These are phyloP conservation scores for Pagetopsis macropterus DNA, from an alignment of 2,797 vertebrate genomes.

Conservation along the genomic window DNA sequence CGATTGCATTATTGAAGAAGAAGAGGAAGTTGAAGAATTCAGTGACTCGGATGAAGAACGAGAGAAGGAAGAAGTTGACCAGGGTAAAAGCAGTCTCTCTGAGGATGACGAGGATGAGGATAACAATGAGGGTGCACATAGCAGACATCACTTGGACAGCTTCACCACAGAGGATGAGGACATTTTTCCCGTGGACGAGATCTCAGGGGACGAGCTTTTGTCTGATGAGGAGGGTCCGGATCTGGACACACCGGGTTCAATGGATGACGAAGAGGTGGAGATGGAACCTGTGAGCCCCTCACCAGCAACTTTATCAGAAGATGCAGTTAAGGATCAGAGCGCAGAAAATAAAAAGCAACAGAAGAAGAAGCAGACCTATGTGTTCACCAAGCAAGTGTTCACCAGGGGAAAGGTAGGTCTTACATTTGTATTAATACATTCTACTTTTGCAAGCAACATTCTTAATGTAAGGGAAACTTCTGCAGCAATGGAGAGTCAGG, in stretches of 20 bases:
- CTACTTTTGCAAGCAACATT: neutral
- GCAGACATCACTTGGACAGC: slow-evolving; percentile 69
- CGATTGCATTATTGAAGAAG: slow-evolving; percentile 85
- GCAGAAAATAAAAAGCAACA: slow-evolving; percentile 46
- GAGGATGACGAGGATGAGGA: slow-evolving; percentile 77
- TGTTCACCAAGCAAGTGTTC: slow-evolving; percentile 89
- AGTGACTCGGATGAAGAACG: slow-evolving; percentile 84
- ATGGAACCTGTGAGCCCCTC: slow-evolving; percentile 26
- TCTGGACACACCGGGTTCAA: slow-evolving; percentile 68
- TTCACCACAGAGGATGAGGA: slow-evolving; percentile 83
- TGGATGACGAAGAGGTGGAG: slow-evolving; percentile 76
- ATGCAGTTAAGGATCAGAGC: slow-evolving; percentile 38
- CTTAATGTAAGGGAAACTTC: neutral
- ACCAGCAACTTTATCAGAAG: slow-evolving; percentile 16
- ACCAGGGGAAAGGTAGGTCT: slow-evolving; percentile 90
- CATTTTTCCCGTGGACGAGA: slow-evolving; percentile 80
- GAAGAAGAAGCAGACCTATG: slow-evolving; percentile 77
- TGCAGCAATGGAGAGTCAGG: no score
- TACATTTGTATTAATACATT: neutral
- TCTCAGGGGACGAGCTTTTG: slow-evolving; percentile 85
- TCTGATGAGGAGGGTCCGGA: slow-evolving; percentile 87
- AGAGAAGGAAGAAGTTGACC: slow-evolving; percentile 76
- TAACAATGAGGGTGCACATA: slow-evolving; percentile 66
- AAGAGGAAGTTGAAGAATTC: slow-evolving; percentile 81
- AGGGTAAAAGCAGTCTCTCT: slow-evolving; percentile 74